phyloP scores from a whole-genome alignment of 2,888 invertebrate genomes.

The Xanthorhoe spadicearia region DNA sequence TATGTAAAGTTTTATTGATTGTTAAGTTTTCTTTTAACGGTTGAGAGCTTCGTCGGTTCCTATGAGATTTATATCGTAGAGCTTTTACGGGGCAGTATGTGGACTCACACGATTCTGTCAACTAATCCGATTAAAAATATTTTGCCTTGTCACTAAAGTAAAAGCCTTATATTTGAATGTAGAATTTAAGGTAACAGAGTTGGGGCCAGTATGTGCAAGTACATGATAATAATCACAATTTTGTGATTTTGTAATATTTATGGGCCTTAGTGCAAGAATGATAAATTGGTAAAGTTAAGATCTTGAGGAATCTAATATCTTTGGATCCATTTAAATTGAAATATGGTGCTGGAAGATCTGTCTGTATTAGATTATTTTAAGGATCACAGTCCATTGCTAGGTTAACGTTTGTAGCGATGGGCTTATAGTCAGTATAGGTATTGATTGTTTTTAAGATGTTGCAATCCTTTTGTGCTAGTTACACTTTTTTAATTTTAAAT shows the following conservation, averaged over 20 bases:
- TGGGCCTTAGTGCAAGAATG: slow-evolving; percentile 49
- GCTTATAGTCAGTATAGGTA: slow-evolving; percentile 61
- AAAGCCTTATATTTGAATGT: slow-evolving; percentile 68
- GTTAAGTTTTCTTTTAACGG: slow-evolving; percentile 65
- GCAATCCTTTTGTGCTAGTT: slow-evolving; percentile 57
- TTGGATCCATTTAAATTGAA: slow-evolving; percentile 57
- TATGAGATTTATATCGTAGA: slow-evolving; percentile 59
- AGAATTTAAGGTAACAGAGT: slow-evolving; percentile 69
- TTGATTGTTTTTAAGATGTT: slow-evolving; percentile 57
- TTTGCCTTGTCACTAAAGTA: slow-evolving; percentile 69
- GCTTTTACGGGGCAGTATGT: slow-evolving; percentile 54
- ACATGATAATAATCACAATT: slow-evolving; percentile 38
- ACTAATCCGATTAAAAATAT: slow-evolving; percentile 51
- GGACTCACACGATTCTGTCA: slow-evolving; percentile 44
- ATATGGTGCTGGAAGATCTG: slow-evolving; percentile 82
- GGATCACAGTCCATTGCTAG: slow-evolving; percentile 53
- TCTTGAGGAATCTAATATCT: slow-evolving; percentile 51
- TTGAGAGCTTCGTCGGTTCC: slow-evolving; percentile 66
- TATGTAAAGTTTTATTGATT: slow-evolving; percentile 70
- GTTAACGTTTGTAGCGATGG: slow-evolving; percentile 52
- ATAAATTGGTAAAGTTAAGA: slow-evolving; percentile 47
- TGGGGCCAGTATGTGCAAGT: slow-evolving; percentile 71
- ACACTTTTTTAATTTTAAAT: slow-evolving; percentile 30
- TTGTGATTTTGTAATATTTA: slow-evolving; percentile 46
- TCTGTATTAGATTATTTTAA: slow-evolving; percentile 71